Evolutionary conservation across 2,888 invertebrate species (phyloP).

Genomic region (Drosophila paramelanica): DNA sequence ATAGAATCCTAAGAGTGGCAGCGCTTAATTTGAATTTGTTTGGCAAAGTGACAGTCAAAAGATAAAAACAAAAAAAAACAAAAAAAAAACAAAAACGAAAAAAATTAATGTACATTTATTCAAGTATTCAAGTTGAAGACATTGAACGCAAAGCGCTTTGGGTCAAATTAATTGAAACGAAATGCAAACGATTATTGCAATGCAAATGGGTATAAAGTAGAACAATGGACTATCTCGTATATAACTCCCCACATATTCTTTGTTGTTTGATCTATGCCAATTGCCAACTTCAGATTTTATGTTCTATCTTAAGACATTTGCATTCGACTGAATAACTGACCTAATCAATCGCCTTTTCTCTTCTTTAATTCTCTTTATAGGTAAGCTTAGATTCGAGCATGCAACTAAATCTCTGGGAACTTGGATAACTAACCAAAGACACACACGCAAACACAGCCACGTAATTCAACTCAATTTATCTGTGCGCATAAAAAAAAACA

Average conservation of each 20-base stretch:
- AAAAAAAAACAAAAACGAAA: not conserved
- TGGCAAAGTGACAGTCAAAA: slow-evolving; percentile 45
- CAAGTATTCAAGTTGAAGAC: slow-evolving; percentile 17
- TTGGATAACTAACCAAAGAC: slow-evolving; percentile 16
- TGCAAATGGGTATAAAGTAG: slow-evolving; percentile 9
- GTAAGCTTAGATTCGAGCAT: slow-evolving; percentile 28
- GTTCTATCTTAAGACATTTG: slow-evolving; percentile 2
- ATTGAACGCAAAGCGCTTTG: slow-evolving; percentile 5
- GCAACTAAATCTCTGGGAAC: slow-evolving; percentile 1
- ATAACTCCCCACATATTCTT: not conserved
- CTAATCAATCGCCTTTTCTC: slow-evolving; percentile 29
- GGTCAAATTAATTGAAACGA: slow-evolving; percentile 41
- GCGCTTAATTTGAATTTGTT: slow-evolving; percentile 69
- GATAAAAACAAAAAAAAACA: not conserved
- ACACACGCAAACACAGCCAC: not conserved
- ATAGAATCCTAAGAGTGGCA: slow-evolving; percentile 34
- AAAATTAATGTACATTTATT: slow-evolving; percentile 45
- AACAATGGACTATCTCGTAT: not conserved
- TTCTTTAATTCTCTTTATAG: slow-evolving; percentile 46
- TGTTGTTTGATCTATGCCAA: not conserved
- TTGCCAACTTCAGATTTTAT: not conserved
- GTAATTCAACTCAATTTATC: slow-evolving; percentile 32
- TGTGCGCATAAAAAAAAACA: slow-evolving; percentile 16
- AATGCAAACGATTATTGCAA: slow-evolving; percentile 15
- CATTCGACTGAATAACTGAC: slow-evolving; percentile 20